Percentiles rank a stretch among this genome's conserved stretches.
Evolutionary conservation across 1,140 invertebrate species (phyloP).

Genomic region (Leptopilina boulardi): DNA sequence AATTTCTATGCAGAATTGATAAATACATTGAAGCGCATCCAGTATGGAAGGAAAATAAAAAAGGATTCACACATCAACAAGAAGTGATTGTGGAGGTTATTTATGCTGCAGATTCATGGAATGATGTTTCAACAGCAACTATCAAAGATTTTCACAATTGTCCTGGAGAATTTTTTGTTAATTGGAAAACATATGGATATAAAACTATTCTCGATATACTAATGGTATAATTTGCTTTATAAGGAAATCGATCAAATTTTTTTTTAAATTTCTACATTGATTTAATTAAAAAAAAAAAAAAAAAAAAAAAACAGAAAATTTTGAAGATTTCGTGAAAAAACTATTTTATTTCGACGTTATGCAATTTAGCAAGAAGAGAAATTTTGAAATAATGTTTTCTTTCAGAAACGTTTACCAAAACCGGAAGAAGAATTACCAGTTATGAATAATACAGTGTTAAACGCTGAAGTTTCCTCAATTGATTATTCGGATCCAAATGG

Average conservation of each 20-base stretch:
- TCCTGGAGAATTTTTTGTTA: constrained; percentile 41
- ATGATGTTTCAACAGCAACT: constrained; percentile 75
- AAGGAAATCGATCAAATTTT: neutral
- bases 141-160: constrained; percentile 40
- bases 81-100: constrained; percentile 75
- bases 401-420: constrained; percentile 67
- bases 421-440: constrained; percentile 63
- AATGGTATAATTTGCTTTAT: neutral
- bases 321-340: too few species aligned
- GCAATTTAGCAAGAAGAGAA: neutral
- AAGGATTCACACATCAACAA: constrained; percentile 73
- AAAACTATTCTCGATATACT: neutral
- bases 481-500: constrained; percentile 57
- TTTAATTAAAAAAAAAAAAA: too few species aligned
- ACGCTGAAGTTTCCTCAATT: constrained; percentile 65
- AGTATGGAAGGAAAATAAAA: constrained; percentile 42
- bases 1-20: constrained; percentile 47
- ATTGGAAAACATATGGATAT: constrained; percentile 5
- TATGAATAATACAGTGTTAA: constrained; percentile 62
- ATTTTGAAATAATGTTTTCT: neutral
- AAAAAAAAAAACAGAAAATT: too few species aligned
- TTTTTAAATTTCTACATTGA: too few species aligned
- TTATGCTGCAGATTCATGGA: constrained; percentile 78
- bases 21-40: constrained; percentile 46
- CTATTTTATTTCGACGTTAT: too few species aligned